A percentile compares a stretch with the other conserved stretches of the same genome.
Evolutionary conservation across 30 jellyfish, hydroid and myxozoan genomes (phyloP).

Genomic region (Chironex yamaguchii): DNA sequence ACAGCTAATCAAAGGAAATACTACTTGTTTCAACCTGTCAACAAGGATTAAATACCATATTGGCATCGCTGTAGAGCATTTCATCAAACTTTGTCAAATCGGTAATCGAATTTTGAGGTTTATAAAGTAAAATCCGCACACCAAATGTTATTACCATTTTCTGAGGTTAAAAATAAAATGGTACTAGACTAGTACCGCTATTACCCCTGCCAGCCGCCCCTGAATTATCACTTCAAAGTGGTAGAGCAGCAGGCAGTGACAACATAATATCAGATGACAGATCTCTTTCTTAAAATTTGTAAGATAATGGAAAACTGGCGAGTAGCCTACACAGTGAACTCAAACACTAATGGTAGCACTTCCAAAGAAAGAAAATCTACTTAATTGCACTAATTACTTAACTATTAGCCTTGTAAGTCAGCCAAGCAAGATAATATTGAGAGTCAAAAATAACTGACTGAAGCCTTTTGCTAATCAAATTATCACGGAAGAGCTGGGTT

Average conservation of each 20-base stretch:
- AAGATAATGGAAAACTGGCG: constrained; percentile 46
- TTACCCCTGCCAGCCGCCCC: too few relatives aligned
- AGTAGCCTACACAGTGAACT: constrained; percentile 64
- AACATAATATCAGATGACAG: constrained; percentile 47
- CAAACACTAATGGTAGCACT: constrained; percentile 29
- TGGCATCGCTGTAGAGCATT: too few relatives aligned
- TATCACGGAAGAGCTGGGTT: constrained; percentile 61
- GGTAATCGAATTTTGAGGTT: too few relatives aligned
- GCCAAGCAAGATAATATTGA: constrained; percentile 55
- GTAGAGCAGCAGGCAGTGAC: constrained; percentile 68
- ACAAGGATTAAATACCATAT: too few relatives aligned
- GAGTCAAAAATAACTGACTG: constrained; percentile 34
- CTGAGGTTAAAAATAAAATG: too few relatives aligned
- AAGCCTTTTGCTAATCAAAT: constrained; percentile 36
- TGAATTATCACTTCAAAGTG: constrained; percentile 23
- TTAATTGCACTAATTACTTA: constrained; percentile 27
- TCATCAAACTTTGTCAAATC: too few relatives aligned
- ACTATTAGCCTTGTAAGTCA: constrained; percentile 65
- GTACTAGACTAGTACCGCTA: too few relatives aligned
- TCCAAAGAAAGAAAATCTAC: constrained; percentile 51
- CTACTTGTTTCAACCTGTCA: too few relatives aligned
- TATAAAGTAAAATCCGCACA: too few relatives aligned
- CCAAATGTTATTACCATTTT: too few relatives aligned
- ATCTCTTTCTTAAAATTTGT: constrained; percentile 22
- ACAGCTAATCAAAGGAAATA: too few relatives aligned